Percentiles rank a stretch among this genome's conserved stretches.
phyloP scores from a whole-genome alignment of 2,113 vertebrate genomes.

The Oreochromis niloticus region DNA sequence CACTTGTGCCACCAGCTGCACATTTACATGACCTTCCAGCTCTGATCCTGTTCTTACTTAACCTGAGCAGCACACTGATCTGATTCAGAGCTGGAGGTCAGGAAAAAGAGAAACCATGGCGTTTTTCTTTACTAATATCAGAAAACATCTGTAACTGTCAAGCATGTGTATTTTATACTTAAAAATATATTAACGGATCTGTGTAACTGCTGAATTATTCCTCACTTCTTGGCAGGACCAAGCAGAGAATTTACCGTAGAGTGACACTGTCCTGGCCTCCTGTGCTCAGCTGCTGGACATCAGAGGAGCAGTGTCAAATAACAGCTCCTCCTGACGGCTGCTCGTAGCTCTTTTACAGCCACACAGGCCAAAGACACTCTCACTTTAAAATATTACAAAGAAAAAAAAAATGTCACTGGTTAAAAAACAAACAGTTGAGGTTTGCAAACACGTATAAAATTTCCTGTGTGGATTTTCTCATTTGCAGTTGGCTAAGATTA shows the following conservation, averaged over 20 bases:
- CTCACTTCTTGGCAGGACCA: background rate
- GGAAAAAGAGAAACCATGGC: background rate
- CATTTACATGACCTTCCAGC: conserved; percentile 43
- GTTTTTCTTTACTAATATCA: background rate
- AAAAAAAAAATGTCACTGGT: background rate
- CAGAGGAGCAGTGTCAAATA: conserved; percentile 58
- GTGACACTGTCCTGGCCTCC: conserved; percentile 29
- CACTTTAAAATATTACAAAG: background rate
- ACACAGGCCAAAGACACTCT: background rate
- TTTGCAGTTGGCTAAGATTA: background rate
- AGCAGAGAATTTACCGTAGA: conserved; percentile 4
- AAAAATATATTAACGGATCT: background rate
- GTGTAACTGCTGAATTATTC: background rate
- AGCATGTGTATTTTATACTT: background rate
- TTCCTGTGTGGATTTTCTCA: background rate
- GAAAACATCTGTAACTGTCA: background rate
- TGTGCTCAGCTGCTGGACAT: conserved; percentile 54
- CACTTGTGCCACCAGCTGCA: conserved; percentile 48
- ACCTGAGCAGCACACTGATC: conserved; percentile 15
- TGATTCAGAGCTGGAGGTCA: background rate
- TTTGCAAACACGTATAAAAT: background rate
- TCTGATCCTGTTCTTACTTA: conserved; percentile 50
- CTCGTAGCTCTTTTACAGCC: conserved; percentile 23
- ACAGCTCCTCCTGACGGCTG: background rate
- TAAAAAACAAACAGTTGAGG: background rate